Evolutionary conservation across 92 coral and sea anemone genomes (phyloP), one percentile per base, ranked within the genome.

Genomic region (Micromussa lordhowensis): DNA sequence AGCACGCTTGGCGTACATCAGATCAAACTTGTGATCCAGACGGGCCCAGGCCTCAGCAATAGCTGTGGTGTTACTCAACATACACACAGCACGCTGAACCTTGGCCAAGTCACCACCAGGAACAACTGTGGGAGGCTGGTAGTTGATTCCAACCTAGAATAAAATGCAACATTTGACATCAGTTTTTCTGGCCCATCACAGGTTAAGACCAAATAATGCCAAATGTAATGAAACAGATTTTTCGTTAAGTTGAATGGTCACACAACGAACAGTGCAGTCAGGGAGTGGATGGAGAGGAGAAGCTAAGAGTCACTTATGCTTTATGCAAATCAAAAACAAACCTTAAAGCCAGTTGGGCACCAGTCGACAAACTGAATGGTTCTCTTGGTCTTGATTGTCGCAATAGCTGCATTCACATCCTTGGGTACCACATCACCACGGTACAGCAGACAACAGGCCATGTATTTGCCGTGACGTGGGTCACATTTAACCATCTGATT

Each of bases 361-460:
- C 98, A 94, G 73, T 95, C 98, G 18, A 95, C 98, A 87, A 95
- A 95, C 87, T 95, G 98, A 84, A 95, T 95, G 91, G 98, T 95
- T 73, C 98, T 93, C 87, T 94, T 95, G 88, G 98, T 95, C 82
- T 95, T 95, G 91, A 95, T 95, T 81, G 96, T 86, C 1, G 98
- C 96, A 29, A 95, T 95, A 88, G 98, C 98, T 51, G 98, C 98
- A 76, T 95, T 95, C 85, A 95, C 98, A 81, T 95, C 98, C 81
- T 95, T 95, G 0, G 98, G 98, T 3, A 95, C 99, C 57, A 96
- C 98, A 79, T 94, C 99, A 53, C 99, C 99, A 80, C 99, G 99
- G 89, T 76, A 96, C 90, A 96, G 81, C 91, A 96, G 88, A 88
- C 99, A 96, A 91, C 99, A 96, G 72, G 97, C 97, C 97, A 94